Percentiles rank a stretch among this genome's conserved stretches.
Evolutionary conservation across 2,113 vertebrate species (phyloP).

Genomic region (Oncorhynchus mykiss): DNA sequence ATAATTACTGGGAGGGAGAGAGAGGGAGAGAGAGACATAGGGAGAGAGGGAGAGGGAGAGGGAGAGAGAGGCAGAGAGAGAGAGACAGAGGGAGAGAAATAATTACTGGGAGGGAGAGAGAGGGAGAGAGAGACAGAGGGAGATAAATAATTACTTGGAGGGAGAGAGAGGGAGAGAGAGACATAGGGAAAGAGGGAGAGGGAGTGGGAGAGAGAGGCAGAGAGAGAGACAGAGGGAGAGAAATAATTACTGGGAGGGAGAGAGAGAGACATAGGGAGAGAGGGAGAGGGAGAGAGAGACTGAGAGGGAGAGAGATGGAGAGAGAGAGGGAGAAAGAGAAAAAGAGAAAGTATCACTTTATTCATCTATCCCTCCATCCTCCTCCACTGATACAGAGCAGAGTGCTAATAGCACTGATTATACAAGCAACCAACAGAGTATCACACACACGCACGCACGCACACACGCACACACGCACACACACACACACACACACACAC

Average conservation of each 20-base stretch:
- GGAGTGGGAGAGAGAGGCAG: neutral
- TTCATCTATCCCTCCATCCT: too few species aligned
- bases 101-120: neutral
- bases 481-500: too few species aligned
- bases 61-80: conserved; percentile 2
- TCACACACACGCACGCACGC: too few species aligned
- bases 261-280: too few species aligned
- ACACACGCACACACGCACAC: too few species aligned
- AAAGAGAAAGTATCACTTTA: too few species aligned
- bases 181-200: neutral
- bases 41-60: neutral
- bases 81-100: conserved; percentile 19
- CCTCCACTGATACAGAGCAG: too few species aligned
- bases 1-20: neutral
- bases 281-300: neutral
- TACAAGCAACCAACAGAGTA: too few species aligned
- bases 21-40: too few species aligned
- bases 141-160: too few species aligned
- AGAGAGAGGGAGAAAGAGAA: neutral
- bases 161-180: neutral
- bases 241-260: neutral
- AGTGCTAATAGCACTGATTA: too few species aligned
- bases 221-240: neutral
- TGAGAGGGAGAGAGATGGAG: conserved; percentile 3
- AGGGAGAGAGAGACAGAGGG: too few species aligned